Conservation (phyloP, 2,113 vertebrate genomes). For the Anhinga rufa region DNA sequence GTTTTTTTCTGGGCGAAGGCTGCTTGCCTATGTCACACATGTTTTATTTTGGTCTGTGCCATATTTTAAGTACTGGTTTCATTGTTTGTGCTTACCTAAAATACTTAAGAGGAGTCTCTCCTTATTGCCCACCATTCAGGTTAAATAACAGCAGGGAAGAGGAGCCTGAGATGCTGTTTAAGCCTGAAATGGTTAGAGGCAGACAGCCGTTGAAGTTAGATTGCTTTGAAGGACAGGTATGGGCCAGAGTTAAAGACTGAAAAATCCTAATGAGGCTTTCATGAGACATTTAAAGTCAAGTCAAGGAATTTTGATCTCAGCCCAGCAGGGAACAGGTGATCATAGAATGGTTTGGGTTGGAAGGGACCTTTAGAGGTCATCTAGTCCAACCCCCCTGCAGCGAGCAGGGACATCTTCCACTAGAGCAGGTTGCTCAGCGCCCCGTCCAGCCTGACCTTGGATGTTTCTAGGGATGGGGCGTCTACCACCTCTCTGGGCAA, state of each 20-base stretch:
- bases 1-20: not conserved
- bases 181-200: not conserved
- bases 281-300: not conserved
- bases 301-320: not conserved
- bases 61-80: not conserved
- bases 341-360: too few species aligned
- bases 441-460: too few species aligned
- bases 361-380: too few species aligned
- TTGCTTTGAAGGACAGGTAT: not conserved
- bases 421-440: too few species aligned
- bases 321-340: not conserved
- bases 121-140: not conserved
- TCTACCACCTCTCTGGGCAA: too few species aligned
- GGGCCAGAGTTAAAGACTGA: not conserved
- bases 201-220: not conserved
- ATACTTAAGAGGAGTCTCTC: not conserved
- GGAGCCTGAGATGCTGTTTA: not conserved
- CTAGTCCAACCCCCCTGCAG: too few species aligned
- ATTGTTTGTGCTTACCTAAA: not conserved
- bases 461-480: too few species aligned
- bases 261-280: not conserved
- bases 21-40: accelerated
- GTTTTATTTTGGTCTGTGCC: not conserved
- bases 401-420: too few species aligned
- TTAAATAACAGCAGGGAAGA: not conserved